Percentiles rank a stretch among this genome's conserved stretches.
Conservation (phyloP, 2,797 vertebrate species). For the Echeneis naucrates region DNA sequence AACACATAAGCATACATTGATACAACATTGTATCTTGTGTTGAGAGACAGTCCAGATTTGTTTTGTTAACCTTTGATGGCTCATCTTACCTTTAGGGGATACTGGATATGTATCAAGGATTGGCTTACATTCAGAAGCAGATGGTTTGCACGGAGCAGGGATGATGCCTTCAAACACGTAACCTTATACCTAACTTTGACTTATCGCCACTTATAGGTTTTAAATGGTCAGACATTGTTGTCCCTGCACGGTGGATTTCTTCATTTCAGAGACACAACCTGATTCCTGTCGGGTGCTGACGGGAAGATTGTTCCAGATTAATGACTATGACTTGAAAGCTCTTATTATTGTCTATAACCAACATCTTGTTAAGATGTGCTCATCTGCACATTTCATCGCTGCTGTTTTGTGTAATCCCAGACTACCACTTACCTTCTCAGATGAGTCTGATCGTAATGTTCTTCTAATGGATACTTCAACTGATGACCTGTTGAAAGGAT, state of each 20-base stretch:
- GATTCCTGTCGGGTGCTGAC: conserved; percentile 50
- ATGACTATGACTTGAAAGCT: conserved; percentile 19
- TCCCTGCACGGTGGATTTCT: conserved; percentile 23
- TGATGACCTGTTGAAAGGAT: not conserved
- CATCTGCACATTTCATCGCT: not conserved
- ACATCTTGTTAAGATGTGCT: conserved; percentile 2
- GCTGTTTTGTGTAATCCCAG: not conserved
- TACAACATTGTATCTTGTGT: conserved; percentile 27
- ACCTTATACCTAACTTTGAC: conserved; percentile 54
- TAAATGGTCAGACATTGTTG: conserved; percentile 31
- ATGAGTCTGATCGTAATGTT: not conserved
- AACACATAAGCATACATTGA: not conserved
- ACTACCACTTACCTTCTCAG: not conserved
- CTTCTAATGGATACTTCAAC: not conserved
- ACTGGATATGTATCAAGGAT: conserved; percentile 47
- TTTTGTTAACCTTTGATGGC: conserved; percentile 56
- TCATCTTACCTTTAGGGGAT: conserved; percentile 52
- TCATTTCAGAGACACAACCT: conserved; percentile 26
- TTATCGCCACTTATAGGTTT: conserved; percentile 47
- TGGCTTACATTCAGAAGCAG: conserved; percentile 63
- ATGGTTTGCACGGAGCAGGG: conserved; percentile 57
- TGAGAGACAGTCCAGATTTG: conserved; percentile 57
- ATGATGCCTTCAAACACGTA: conserved; percentile 71
- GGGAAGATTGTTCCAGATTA: conserved; percentile 28
- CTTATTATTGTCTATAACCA: conserved; percentile 5